Conservation (phyloP, 2,888 invertebrate species). For the Flabesymbios commensalis region DNA sequence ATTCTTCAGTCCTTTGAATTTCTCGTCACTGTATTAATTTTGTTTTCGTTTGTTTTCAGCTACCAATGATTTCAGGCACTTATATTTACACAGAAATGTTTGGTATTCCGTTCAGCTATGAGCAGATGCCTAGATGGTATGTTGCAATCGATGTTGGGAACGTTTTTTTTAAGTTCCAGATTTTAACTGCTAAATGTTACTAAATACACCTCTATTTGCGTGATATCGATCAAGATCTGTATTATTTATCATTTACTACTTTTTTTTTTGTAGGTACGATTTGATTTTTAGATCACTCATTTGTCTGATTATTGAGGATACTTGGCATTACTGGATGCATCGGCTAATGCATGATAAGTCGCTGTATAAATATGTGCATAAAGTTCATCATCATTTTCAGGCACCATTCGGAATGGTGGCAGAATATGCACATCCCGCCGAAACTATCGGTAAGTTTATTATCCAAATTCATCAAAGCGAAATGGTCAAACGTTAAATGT, state of each 20-base stretch:
- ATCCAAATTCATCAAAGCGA: neutral
- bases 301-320: constrained; percentile 49
- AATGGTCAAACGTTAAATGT: no score
- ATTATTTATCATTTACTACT: no score
- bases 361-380: constrained; percentile 53
- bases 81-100: constrained; percentile 48
- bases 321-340: constrained; percentile 55
- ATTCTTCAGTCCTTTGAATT: no score
- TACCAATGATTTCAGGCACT: constrained; percentile 48
- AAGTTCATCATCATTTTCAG: constrained; percentile 50
- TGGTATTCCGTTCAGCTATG: constrained; percentile 47
- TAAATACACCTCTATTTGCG: no score
- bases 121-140: constrained; percentile 50
- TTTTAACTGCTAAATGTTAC: no score
- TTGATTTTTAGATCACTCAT: constrained; percentile 32
- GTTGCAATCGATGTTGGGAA: no score
- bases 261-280: constrained; percentile 36
- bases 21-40: no score
- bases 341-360: constrained; percentile 43
- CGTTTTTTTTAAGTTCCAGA: no score
- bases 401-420: constrained; percentile 55
- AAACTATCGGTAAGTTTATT: constrained; percentile 46
- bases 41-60: constrained; percentile 36
- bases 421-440: constrained; percentile 54
- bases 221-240: no score